Evolutionary conservation across 2,797 vertebrate species (phyloP).

Genomic region (Propithecus perrieri): DNA sequence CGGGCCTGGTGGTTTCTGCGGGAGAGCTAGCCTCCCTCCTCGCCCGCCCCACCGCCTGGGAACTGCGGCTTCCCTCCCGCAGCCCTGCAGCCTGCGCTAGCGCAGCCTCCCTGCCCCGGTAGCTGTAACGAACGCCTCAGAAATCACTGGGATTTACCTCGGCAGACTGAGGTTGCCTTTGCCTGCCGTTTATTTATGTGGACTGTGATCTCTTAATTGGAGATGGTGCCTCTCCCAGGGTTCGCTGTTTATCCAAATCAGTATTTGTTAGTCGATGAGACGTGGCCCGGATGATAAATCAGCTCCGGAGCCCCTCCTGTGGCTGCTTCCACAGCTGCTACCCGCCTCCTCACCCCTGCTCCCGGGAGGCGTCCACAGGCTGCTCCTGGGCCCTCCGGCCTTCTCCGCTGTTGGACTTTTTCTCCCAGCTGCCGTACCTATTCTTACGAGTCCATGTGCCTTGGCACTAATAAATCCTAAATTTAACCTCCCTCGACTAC

Average conservation of each 20-base stretch:
- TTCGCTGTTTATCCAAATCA: constrained; percentile 74
- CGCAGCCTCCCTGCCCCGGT: not conserved
- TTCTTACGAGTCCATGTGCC: not conserved
- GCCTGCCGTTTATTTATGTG: constrained; percentile 65
- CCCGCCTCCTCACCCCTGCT: constrained; percentile 16
- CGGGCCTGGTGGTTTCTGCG: not conserved
- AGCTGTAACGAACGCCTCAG: not conserved
- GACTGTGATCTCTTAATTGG: constrained; percentile 77
- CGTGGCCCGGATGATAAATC: constrained; percentile 33
- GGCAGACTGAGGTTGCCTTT: constrained; percentile 43
- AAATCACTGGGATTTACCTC: constrained; percentile 60
- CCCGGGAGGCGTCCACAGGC: constrained; percentile 37
- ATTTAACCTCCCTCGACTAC: constrained; percentile 17
- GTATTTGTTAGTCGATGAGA: constrained; percentile 49
- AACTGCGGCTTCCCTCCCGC: accelerated
- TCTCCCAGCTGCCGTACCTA: constrained; percentile 30
- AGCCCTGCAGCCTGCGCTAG: not conserved
- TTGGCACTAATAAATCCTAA: constrained; percentile 32
- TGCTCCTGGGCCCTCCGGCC: constrained; percentile 33
- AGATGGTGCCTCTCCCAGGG: constrained; percentile 68
- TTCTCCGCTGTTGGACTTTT: constrained; percentile 43
- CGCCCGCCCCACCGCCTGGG: not conserved
- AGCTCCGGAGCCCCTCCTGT: constrained; percentile 29
- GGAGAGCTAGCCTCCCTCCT: not conserved
- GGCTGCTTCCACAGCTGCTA: constrained; percentile 51